Evolutionary conservation across 2,888 invertebrate species (phyloP).

Genomic region (Polymixis flavicincta): DNA sequence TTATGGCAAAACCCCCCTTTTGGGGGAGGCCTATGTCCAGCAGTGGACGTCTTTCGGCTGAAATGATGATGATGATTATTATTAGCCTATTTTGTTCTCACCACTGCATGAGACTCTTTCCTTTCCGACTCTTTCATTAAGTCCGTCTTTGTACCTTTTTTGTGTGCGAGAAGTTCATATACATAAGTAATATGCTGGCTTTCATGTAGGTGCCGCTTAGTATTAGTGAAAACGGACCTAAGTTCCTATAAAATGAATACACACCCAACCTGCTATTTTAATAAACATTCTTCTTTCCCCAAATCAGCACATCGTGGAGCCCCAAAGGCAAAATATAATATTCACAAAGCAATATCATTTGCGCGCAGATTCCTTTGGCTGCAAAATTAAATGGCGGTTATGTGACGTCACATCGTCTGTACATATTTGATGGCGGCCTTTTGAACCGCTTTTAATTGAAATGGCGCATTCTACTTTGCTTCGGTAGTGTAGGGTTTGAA

Average conservation of each 20-base stretch:
- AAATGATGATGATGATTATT: too few species aligned
- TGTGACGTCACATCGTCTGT: constrained; percentile 33
- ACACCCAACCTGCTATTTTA: neutral
- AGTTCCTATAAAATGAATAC: neutral
- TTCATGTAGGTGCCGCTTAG: too few species aligned
- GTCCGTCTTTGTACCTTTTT: too few species aligned
- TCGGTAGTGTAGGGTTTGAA: neutral
- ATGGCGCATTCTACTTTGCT: neutral
- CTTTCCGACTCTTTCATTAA: too few species aligned
- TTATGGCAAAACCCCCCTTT: too few species aligned
- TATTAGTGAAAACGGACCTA: too few species aligned
- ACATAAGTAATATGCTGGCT: too few species aligned
- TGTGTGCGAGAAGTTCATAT: too few species aligned
- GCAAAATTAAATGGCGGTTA: constrained; percentile 53
- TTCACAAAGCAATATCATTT: constrained; percentile 48
- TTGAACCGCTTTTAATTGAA: constrained; percentile 38
- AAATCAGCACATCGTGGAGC: constrained; percentile 17
- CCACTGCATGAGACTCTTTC: too few species aligned
- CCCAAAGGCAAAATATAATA: constrained; percentile 48
- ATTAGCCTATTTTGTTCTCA: too few species aligned
- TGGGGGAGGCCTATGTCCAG: too few species aligned
- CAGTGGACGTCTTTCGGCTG: too few species aligned
- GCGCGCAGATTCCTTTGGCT: constrained; percentile 20
- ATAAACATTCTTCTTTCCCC: neutral
- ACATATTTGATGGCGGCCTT: constrained; percentile 33